Percentiles rank a stretch among this genome's conserved stretches.
These are phyloP conservation scores for Choloepus didactylus DNA, from an alignment of 2,797 vertebrate genomes.

Conservation along the genomic window DNA sequence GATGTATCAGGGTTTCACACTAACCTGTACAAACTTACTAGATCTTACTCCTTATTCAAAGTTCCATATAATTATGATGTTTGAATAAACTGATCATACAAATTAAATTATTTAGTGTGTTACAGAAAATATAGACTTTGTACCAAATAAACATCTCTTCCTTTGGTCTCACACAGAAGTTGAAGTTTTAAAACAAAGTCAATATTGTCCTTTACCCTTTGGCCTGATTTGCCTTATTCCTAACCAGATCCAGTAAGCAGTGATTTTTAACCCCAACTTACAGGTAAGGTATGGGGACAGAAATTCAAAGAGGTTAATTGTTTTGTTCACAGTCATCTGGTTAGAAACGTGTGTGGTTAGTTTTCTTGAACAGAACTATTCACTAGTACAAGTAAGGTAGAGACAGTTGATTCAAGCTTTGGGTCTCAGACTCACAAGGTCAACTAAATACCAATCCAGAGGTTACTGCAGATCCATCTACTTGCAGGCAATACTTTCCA, in stretches of 20 bases:
- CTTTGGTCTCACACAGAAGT: no score
- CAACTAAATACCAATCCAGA: background rate
- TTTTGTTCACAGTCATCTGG: background rate
- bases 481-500: background rate
- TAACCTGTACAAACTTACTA: no score
- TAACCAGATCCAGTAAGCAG: background rate
- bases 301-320: background rate
- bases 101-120: no score
- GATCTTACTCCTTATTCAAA: no score
- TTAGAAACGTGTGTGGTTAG: background rate
- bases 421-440: background rate
- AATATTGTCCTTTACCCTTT: no score
- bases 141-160: no score
- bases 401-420: background rate
- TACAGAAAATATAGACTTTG: no score
- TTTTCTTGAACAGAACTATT: background rate
- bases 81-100: no score
- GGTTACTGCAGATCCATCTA: background rate
- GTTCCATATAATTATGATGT: no score
- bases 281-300: background rate
- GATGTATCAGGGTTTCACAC: no score
- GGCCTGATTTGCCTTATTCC: no score
- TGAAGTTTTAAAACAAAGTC: no score
- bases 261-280: conserved; percentile 29
- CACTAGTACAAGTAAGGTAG: background rate